phyloP scores from a whole-genome alignment of 2,797 vertebrate species.

The Toxotes lorentzi region DNA sequence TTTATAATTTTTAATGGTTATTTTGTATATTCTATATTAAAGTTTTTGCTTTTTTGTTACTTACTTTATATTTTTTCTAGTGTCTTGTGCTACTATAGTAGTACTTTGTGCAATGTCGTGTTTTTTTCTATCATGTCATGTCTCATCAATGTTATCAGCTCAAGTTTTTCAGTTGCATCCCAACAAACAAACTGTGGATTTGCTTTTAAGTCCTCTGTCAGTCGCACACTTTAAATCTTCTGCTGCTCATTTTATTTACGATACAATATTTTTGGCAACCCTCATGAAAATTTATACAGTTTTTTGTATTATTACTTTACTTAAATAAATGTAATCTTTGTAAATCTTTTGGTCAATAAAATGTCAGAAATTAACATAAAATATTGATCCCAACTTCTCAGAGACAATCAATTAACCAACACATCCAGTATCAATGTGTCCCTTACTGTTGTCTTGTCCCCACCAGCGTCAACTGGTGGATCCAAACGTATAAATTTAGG shows the following conservation, averaged over 20 bases:
- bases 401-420: neutral
- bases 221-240: neutral
- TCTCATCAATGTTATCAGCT: too few relatives aligned
- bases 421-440: neutral
- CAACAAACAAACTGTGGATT: neutral
- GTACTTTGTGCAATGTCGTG: too few relatives aligned
- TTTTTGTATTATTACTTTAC: neutral
- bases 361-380: neutral
- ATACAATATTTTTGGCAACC: neutral
- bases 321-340: too few relatives aligned
- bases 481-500: slow-evolving; percentile 95
- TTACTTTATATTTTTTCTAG: too few relatives aligned
- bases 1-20: too few relatives aligned
- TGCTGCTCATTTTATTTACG: neutral
- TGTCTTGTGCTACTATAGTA: too few relatives aligned
- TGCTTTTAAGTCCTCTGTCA: neutral
- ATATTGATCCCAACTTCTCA: neutral
- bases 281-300: neutral
- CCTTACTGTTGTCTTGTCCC: slow-evolving; percentile 90
- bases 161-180: too few relatives aligned
- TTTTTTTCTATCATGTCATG: too few relatives aligned
- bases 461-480: slow-evolving; percentile 84
- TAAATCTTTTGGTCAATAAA: neutral
- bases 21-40: too few relatives aligned
- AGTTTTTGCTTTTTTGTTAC: too few relatives aligned